phyloP scores from a whole-genome alignment of 2,797 vertebrate genomes.

The Chiroxiphia lanceolata region DNA sequence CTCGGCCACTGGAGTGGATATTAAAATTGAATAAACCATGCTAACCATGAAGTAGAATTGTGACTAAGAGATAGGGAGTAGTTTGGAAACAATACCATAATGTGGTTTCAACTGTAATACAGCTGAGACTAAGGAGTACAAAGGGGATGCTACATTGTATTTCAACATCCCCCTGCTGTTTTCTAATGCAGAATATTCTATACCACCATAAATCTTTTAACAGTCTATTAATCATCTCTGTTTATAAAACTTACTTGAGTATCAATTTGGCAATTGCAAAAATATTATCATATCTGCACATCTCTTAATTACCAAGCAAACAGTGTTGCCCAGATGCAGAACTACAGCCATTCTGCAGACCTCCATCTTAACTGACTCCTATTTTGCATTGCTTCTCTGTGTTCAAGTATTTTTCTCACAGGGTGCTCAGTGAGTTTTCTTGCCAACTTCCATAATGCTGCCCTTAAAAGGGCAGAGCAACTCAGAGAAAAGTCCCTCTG shows the following conservation, averaged over 20 bases:
- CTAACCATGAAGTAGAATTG: neutral
- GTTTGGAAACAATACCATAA: neutral
- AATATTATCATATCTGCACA: neutral
- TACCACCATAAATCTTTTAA: neutral
- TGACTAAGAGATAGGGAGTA: neutral
- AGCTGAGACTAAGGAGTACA: neutral
- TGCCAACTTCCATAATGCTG: conserved; percentile 58
- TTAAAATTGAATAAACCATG: neutral
- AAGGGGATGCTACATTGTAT: neutral
- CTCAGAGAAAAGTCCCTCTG: conserved; percentile 37
- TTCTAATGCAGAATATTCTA: neutral
- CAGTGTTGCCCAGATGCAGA: neutral
- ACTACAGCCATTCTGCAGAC: neutral
- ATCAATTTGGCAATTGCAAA: neutral
- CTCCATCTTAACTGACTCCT: neutral
- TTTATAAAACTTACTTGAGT: neutral
- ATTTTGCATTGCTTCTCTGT: neutral
- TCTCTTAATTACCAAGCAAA: neutral
- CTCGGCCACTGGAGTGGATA: neutral
- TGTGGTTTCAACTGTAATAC: neutral
- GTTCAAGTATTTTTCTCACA: conserved; percentile 54
- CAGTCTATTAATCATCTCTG: neutral
- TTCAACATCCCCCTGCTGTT: neutral
- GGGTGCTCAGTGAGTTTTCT: conserved; percentile 24
- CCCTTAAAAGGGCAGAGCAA: conserved; percentile 61